Base-by-base conservation (phyloP, 2,113 vertebrate species). In the Rhagologus leucostigma region DNA sequence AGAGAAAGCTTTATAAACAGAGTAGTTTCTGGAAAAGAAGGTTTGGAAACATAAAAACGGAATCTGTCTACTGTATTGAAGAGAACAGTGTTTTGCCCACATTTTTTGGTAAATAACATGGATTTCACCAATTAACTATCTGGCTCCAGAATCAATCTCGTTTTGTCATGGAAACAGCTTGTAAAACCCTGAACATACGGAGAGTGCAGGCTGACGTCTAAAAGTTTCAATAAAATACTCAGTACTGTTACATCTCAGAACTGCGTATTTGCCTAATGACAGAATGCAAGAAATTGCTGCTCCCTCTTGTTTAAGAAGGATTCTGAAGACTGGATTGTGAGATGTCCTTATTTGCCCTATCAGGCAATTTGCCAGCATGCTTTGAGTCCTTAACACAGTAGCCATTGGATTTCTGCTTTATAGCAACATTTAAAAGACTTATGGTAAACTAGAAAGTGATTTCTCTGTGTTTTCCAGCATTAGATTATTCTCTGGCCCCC, bases 81-180 rank as follows among this genome's bases (percentile, higher is more conserved):
- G 16, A 33, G 23, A 92, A 86, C 5, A 47, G 21, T 82, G 55
- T 69, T 93, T 94, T 77, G 62, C 14, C 53, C 70, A 42, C 32
- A 8, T 47, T 88, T 60, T 87, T 75, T 39, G 37, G 53, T 87
- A 92, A 95, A 93, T 62, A 77, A 83, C 83, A 90, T 88, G 13
- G 17, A 80, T 85, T 91, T 76, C 78, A 87, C 46, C 44, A 91
- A 82, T 71, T 89, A 89, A 59, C 41, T 89, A 32, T 55, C n/a
- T 84, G 74, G 57, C 65, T 79, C 56, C 50, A 76, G 52, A 22
- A 74, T 27, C 3, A 3, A 44, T 76, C 26, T 76, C 29, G 4
- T 87, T 81, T 55, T 63, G 59, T 88, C 88, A 95, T 50, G 37
- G 62, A 88, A 95, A 95, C 63, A 90, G 83, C 50, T 83, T 92